Base-by-base conservation (phyloP, 2,113 vertebrate species). In the Corythaixoides concolor region DNA sequence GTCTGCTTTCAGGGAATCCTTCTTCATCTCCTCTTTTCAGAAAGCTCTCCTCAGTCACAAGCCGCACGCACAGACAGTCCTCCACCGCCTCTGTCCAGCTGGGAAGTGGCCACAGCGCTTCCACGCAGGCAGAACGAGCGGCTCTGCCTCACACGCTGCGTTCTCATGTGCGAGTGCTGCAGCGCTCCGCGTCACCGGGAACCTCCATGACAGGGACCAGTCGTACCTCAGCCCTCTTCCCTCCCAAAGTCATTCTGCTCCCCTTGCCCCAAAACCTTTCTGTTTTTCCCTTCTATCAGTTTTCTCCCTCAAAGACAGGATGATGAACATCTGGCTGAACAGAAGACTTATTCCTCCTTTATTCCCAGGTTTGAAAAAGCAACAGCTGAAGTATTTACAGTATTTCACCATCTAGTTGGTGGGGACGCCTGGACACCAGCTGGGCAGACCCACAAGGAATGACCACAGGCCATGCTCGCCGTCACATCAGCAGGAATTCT, bases 141-240 rank as follows among this genome's bases (percentile, higher is more conserved):
- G n/a, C 58, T 5, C 3, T 6, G 33, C 56, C 72, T 15, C 84
- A 12, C 43, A 16, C 8, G 2, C 59, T 1, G 30, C 5, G 1
- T 18, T 5, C 23, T 12, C 73, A 12, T 1, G 18, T 6, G 59
- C 22, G 7, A 30, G 37, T 5, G 13, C 41, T 3, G 21, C 45
- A 41, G 15, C 0, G 0, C 23, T 43, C 35, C 45, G 15, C 1
- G 1, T 4, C 21, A 4, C 43, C 3, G 0, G 62, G 53, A 39
- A 60, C 26, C 39, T 63, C 52, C 1, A 0, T 0, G 0, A 47
- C 39, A 72, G 56, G 22, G 20, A 27, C 11, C 33, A 16, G 62
- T 53, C 12, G 0, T 3, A 35, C 35, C 35, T 74, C 5, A 33
- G 20, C 17, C 45, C 24, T 49, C 52, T 32, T 56, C 45, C 27